Percentiles rank a stretch among this genome's conserved stretches.
Conservation (phyloP, 1,140 invertebrate species). For the Cydia strobilella region DNA sequence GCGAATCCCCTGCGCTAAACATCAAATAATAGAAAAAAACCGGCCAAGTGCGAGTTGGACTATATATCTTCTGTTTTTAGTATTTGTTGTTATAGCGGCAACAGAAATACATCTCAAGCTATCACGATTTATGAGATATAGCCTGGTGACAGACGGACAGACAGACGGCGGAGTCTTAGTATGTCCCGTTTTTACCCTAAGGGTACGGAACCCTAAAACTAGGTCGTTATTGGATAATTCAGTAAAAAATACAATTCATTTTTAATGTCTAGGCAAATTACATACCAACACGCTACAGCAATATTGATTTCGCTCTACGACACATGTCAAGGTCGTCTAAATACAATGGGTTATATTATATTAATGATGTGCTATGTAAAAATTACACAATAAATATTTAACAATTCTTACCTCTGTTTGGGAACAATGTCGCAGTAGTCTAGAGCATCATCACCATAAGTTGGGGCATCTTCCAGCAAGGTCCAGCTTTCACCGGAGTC, state of each 20-base stretch:
- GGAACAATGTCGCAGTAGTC: constrained; percentile 43
- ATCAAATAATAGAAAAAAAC: no score
- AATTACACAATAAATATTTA: neutral
- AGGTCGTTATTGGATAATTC: neutral
- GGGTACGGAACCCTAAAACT: no score
- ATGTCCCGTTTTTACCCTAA: no score
- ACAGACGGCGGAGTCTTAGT: no score
- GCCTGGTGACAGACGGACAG: no score
- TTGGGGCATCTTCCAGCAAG: constrained; percentile 55
- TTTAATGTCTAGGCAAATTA: neutral
- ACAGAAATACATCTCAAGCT: no score
- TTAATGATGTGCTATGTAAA: neutral
- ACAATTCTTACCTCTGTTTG: constrained; percentile 32
- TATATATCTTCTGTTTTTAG: no score
- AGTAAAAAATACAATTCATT: neutral
- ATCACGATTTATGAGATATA: no score
- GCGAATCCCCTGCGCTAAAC: no score
- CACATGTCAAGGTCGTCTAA: neutral
- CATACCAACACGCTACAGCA: neutral
- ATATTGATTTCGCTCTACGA: neutral
- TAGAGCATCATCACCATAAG: constrained; percentile 50
- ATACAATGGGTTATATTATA: neutral
- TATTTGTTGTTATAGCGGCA: no score
- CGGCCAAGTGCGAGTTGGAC: no score
- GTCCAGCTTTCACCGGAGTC: constrained; percentile 75